Evolutionary conservation across 2,888 invertebrate genomes (phyloP).

Genomic region (Altica lythri): DNA sequence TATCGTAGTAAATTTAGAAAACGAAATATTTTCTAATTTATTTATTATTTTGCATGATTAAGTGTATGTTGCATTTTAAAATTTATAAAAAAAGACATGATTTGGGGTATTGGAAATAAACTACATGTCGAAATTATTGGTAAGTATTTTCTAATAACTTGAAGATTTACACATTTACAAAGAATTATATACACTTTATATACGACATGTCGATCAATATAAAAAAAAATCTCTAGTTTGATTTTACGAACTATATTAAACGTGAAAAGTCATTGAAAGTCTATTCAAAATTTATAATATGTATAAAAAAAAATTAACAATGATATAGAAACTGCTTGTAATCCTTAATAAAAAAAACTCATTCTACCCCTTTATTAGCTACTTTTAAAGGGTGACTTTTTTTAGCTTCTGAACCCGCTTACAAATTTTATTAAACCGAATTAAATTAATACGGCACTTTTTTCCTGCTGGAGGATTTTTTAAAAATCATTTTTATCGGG

Average conservation of each 20-base stretch:
- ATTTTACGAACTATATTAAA: too few species aligned
- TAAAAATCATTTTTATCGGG: slow-evolving; percentile 34
- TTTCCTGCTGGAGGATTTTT: slow-evolving; percentile 25
- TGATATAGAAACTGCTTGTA: slow-evolving; percentile 37
- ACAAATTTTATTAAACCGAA: slow-evolving; percentile 35
- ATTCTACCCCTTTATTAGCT: slow-evolving; percentile 33
- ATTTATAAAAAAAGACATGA: slow-evolving; percentile 43
- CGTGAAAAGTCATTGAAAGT: slow-evolving; percentile 30
- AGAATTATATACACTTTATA: too few species aligned
- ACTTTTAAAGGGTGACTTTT: slow-evolving; percentile 29
- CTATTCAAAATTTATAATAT: slow-evolving; percentile 32
- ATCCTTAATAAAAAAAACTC: slow-evolving; percentile 32
- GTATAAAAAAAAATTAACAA: slow-evolving; percentile 32
- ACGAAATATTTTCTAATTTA: too few species aligned
- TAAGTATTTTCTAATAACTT: slow-evolving; percentile 50
- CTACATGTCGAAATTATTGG: slow-evolving; percentile 50
- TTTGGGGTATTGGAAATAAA: slow-evolving; percentile 54
- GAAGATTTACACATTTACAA: slow-evolving; percentile 28
- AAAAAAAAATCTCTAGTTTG: too few species aligned
- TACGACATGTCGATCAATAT: too few species aligned
- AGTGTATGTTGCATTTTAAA: slow-evolving; percentile 20
- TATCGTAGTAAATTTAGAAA: too few species aligned
- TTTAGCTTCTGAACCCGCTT: slow-evolving; percentile 29
- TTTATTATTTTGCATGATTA: slow-evolving; percentile 23
- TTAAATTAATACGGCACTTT: slow-evolving; percentile 36